These are phyloP conservation scores for Acanthopagrus latus DNA, from an alignment of 2,797 vertebrate genomes.

Conservation along the genomic window DNA sequence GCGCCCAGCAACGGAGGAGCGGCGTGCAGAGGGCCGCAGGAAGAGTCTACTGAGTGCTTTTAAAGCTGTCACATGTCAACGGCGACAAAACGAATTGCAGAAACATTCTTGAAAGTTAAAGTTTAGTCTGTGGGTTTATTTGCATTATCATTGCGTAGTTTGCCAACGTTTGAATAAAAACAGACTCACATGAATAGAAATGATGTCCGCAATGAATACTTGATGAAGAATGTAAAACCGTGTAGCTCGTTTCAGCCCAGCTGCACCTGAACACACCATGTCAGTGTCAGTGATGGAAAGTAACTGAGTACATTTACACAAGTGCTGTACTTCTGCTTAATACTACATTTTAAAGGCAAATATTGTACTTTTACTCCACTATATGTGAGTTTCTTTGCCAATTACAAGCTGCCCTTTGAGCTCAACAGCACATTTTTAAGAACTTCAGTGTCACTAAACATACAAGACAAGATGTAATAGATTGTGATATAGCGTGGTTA, in stretches of 20 bases:
- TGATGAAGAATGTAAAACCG: conserved; percentile 6
- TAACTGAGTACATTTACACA: too few relatives aligned
- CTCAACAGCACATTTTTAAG: too few relatives aligned
- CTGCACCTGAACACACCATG: too few relatives aligned
- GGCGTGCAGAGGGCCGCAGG: conserved; percentile 82
- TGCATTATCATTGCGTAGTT: not conserved
- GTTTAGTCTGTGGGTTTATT: conserved; percentile 1
- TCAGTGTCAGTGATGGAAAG: too few relatives aligned
- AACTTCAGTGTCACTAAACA: too few relatives aligned
- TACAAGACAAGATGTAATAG: too few relatives aligned
- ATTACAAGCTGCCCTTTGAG: too few relatives aligned
- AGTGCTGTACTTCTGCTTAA: too few relatives aligned
- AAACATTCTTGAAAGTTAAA: not conserved
- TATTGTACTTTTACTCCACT: too few relatives aligned
- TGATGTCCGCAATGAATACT: conserved; percentile 8
- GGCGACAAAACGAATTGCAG: conserved; percentile 7
- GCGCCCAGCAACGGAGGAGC: conserved; percentile 81
- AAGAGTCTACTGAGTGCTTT: conserved; percentile 81
- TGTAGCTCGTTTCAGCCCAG: not conserved
- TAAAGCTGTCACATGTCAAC: conserved; percentile 36
- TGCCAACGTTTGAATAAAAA: conserved; percentile 3
- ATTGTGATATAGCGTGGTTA: too few relatives aligned
- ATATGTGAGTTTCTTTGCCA: too few relatives aligned
- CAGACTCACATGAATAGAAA: not conserved
- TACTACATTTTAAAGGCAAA: too few relatives aligned